Conservation (phyloP, 2,113 vertebrate genomes). For the Salvelinus sp. region DNA sequence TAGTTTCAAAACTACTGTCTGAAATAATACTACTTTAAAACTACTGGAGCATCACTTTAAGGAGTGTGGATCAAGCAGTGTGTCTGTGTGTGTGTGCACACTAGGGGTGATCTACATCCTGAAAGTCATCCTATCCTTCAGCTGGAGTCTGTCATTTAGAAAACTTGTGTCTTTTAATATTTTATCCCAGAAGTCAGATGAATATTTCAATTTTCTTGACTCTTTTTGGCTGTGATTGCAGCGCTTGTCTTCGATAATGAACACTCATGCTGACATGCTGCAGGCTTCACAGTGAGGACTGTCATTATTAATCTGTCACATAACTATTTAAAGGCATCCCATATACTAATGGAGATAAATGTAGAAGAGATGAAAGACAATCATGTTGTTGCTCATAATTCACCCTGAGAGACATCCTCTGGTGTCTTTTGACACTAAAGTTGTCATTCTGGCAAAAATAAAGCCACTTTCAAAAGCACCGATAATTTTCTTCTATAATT, state of each 20-base stretch:
- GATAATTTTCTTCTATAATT: too few relatives aligned
- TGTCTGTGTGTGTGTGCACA: neutral
- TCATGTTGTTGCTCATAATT: conserved; percentile 16
- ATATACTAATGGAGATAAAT: conserved; percentile 15
- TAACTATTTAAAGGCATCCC: neutral
- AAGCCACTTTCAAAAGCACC: too few relatives aligned
- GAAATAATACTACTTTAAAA: too few relatives aligned
- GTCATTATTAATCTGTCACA: conserved; percentile 23
- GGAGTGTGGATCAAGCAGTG: too few relatives aligned
- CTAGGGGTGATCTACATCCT: neutral
- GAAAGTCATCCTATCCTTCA: neutral
- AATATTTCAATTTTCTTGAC: conserved; percentile 15
- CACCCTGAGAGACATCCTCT: conserved; percentile 21
- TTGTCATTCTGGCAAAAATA: neutral
- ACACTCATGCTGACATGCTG: conserved; percentile 34
- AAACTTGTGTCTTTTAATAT: neutral
- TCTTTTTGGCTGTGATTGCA: conserved; percentile 37
- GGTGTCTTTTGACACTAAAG: conserved; percentile 5
- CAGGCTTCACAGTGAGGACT: conserved; percentile 31
- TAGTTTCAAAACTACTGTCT: too few relatives aligned
- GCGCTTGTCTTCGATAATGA: conserved; percentile 49
- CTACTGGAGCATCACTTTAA: neutral
- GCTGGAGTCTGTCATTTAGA: conserved; percentile 21
- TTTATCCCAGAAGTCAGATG: conserved; percentile 17
- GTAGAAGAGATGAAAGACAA: conserved; percentile 27